These are phyloP conservation scores for Gambusia affinis DNA, from an alignment of 2,113 vertebrate species.

Conservation along the genomic window DNA sequence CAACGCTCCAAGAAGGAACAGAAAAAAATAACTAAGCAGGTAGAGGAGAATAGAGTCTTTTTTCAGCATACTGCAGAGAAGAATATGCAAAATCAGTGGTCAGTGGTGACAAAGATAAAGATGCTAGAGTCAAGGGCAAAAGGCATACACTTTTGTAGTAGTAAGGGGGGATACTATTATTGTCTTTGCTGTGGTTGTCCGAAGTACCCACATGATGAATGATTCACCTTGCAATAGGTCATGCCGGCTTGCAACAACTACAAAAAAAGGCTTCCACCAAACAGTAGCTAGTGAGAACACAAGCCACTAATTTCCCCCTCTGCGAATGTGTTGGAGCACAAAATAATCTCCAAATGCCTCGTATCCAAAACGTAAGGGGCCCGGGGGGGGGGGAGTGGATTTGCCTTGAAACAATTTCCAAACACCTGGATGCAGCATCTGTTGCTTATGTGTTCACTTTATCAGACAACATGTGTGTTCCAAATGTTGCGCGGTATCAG, in stretches of 20 bases:
- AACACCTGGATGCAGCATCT: conserved; percentile 69
- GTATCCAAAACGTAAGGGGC: conserved; percentile 14
- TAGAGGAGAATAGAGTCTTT: conserved; percentile 16
- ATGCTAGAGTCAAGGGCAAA: conserved; percentile 63
- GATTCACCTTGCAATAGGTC: conserved; percentile 75
- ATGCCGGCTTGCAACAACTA: conserved; percentile 39
- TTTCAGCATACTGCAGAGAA: conserved; percentile 43
- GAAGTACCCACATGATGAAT: conserved; percentile 64
- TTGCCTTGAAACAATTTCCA: conserved; percentile 31
- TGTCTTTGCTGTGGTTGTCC: conserved; percentile 60
- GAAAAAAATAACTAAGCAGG: background rate
- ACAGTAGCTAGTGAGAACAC: conserved; percentile 24
- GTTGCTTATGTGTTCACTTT: conserved; percentile 40
- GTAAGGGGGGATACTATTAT: conserved; percentile 32
- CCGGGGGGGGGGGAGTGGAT: conserved; percentile 6
- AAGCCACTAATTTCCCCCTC: conserved; percentile 6
- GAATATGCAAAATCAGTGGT: conserved; percentile 54
- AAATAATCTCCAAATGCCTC: conserved; percentile 41
- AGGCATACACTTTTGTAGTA: conserved; percentile 48
- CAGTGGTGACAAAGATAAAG: conserved; percentile 57
- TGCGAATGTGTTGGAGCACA: conserved; percentile 30
- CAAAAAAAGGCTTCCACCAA: conserved; percentile 11
- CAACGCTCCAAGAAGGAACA: conserved; percentile 14
- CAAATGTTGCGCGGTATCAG: conserved; percentile 16
- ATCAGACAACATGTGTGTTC: conserved; percentile 44